A percentile compares a stretch with the other conserved stretches of the same genome.
Evolutionary conservation across 2,888 invertebrate genomes (phyloP).

Genomic region (Drosophila mayaguana): DNA sequence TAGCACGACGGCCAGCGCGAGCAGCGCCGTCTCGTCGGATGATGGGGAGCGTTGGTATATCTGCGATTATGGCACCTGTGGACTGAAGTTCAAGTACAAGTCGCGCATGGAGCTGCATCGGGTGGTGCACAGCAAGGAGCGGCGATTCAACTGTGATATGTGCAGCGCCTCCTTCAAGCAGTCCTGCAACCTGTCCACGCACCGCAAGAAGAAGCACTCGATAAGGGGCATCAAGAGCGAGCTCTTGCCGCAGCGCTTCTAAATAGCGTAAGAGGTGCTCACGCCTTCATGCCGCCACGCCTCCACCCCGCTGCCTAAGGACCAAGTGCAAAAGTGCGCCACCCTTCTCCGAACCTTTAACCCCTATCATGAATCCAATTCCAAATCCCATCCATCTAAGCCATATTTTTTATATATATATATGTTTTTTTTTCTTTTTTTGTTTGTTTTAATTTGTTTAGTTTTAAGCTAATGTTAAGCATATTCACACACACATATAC

Average conservation of each 20-base stretch:
- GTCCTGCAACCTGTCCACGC: constrained; percentile 82
- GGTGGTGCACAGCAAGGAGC: constrained; percentile 82
- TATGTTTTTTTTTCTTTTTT: background rate
- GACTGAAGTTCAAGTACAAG: constrained; percentile 82
- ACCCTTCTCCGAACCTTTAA: background rate
- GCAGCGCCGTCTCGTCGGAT: constrained; percentile 82
- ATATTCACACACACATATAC: background rate
- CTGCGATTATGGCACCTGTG: constrained; percentile 80
- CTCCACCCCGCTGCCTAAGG: background rate
- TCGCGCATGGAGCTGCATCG: constrained; percentile 82
- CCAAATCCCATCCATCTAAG: background rate
- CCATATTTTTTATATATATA: constrained; percentile 4
- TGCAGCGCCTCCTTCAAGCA: constrained; percentile 82
- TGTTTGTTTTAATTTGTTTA: constrained; percentile 10
- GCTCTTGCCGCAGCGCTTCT: constrained; percentile 71
- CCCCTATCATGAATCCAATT: background rate
- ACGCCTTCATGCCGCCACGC: too few relatives aligned
- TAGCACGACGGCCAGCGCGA: constrained; percentile 82
- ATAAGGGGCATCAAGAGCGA: constrained; percentile 77
- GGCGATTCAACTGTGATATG: constrained; percentile 82
- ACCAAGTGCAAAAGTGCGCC: background rate
- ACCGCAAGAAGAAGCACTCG: constrained; percentile 82
- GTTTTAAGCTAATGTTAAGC: constrained; percentile 8
- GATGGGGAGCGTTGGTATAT: constrained; percentile 83
- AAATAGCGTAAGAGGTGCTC: constrained; percentile 6